Evolutionary conservation across 2,888 invertebrate genomes (phyloP), one percentile per base, ranked within the genome.

Genomic region (Isotomurus palustris): DNA sequence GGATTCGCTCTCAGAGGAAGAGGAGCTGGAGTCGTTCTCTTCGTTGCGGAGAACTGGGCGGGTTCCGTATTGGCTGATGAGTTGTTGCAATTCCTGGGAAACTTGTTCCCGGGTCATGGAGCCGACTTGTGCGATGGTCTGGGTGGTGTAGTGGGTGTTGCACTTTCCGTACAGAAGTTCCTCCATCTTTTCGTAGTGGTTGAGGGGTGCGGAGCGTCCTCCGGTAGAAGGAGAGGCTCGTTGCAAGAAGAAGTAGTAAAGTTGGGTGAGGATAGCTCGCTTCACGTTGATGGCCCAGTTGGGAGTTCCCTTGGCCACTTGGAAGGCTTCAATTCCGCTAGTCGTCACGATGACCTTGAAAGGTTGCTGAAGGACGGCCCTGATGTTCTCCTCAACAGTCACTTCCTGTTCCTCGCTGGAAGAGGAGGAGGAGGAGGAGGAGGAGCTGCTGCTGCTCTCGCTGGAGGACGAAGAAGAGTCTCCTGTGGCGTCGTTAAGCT

Each of bases 251-350:
- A 49, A 25, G 49, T 40, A 41, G 43, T 49, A 41, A 24, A 49
- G 22, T 32, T 49, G 32, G 27, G 56, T 25, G 32, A 49, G 41
- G 29, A 29, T 22, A 2, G 49, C 49, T 22, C 49, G 6, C 1
- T 29, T 17, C 43, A 41, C 32, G 35, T 56, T 56, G 24, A 19
- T 56, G 17, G 43, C 35, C 56, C 56, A 56, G 41, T 35, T 28
- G 3, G 25, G 43, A 25, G 56, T 56, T 21, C 25, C 19, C 4
- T 38, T 21, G 10, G 14, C 12, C n/a, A 56, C 56, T 29, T 38
- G 48, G 48, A 56, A 43, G n/a, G 27, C 3, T n/a, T 25, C n/a
- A 3, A 50, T 50, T 27, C 25, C 6, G 28, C 38, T 25, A 14
- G n/a, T 27, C 3, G 29, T 24, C 6, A 49, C 43, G 14, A 29